Evolutionary conservation across 2,888 invertebrate genomes (phyloP).

Genomic region (Achlya flavicornis): DNA sequence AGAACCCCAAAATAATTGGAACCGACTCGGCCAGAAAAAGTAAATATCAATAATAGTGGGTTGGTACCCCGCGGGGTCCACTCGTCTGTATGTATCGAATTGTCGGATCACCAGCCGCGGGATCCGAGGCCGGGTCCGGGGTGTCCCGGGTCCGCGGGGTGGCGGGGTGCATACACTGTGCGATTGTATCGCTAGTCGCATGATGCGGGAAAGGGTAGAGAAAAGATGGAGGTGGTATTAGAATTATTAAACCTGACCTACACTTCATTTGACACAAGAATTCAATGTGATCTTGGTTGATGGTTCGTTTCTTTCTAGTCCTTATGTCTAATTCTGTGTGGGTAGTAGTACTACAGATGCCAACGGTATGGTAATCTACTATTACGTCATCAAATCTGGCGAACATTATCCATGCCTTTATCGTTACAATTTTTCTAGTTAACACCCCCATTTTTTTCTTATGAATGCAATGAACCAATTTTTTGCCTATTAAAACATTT

Average conservation of each 20-base stretch:
- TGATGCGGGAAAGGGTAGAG: not conserved
- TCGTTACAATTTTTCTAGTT: too few relatives aligned
- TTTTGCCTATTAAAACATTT: too few relatives aligned
- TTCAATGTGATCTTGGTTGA: too few relatives aligned
- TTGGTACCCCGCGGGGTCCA: constrained; percentile 3
- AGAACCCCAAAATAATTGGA: not conserved
- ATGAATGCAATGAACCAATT: too few relatives aligned
- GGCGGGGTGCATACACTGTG: not conserved
- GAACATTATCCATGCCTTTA: too few relatives aligned
- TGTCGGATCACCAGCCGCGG: not conserved
- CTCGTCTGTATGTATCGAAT: constrained; percentile 7
- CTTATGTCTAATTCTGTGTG: too few relatives aligned
- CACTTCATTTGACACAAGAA: too few relatives aligned
- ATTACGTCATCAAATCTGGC: too few relatives aligned
- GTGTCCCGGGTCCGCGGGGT: not conserved
- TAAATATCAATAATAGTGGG: not conserved
- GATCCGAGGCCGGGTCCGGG: not conserved
- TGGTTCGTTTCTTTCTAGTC: too few relatives aligned
- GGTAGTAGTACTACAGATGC: too few relatives aligned
- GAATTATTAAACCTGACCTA: not conserved
- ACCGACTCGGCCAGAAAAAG: not conserved
- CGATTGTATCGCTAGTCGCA: not conserved
- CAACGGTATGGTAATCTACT: too few relatives aligned
- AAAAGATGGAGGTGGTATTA: not conserved
- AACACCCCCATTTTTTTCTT: too few relatives aligned